A percentile compares a stretch with the other conserved stretches of the same genome.
phyloP scores from a whole-genome alignment of 2,888 invertebrate species.

The Osedax fenrisi region DNA sequence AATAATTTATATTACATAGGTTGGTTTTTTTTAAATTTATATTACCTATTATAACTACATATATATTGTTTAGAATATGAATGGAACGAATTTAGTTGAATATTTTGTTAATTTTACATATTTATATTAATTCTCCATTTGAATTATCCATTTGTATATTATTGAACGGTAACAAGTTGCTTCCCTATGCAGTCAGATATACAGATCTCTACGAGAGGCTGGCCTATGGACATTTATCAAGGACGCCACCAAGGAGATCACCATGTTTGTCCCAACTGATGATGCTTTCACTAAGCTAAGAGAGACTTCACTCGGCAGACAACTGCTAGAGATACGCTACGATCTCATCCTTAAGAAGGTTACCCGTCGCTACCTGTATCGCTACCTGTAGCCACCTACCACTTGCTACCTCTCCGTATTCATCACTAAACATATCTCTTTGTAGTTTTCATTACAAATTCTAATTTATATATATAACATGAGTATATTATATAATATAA shows the following conservation, averaged over 20 bases:
- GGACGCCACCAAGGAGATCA: neutral
- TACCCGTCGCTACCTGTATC: neutral
- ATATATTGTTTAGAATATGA: too few species aligned
- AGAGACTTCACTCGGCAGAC: neutral
- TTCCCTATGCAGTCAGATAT: neutral
- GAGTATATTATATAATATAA: too few species aligned
- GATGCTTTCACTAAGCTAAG: neutral
- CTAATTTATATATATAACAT: too few species aligned
- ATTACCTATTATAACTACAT: too few species aligned
- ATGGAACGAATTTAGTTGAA: too few species aligned
- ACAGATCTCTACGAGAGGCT: neutral
- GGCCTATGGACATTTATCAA: neutral
- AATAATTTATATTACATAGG: too few species aligned
- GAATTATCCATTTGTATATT: too few species aligned
- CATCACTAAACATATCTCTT: neutral
- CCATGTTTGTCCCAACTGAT: neutral
- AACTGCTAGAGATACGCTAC: neutral
- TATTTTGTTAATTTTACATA: too few species aligned
- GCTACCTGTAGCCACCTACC: neutral
- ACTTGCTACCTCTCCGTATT: neutral
- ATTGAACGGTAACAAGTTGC: too few species aligned
- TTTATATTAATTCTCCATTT: too few species aligned
- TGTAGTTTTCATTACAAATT: neutral
- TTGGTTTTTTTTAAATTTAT: too few species aligned
- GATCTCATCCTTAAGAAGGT: too few species aligned